Base-by-base conservation (phyloP, 2,888 invertebrate species). In the Elmis aenea region DNA sequence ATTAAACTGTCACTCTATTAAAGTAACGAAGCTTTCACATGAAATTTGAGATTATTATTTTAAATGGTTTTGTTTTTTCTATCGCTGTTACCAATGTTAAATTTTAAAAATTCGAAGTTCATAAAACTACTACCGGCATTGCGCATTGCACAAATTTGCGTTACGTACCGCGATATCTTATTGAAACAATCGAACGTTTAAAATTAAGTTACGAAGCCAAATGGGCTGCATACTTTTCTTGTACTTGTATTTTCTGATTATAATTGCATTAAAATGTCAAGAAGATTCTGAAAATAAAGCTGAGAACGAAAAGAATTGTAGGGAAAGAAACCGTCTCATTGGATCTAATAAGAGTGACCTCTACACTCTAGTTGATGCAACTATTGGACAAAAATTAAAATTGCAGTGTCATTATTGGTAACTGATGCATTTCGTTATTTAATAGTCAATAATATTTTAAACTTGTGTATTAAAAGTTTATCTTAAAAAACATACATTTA, bases 401-500 rank as follows among this genome's bases (percentile, higher is more conserved):
- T 54, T 75, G 37, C 65, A 71, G 47, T 75, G 74, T 52, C 68
- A 67, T 53, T 74, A 68, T 59, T 75, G 75, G 71, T 71, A 62
- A 33, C 8, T 6, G 18, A 6, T 6, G 8, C 8, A 6, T 18
- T 18, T 18, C 8, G 5, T 18, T 18, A 21, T 18, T 9, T 13
- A 13, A n/a, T n/a, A 13, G 4, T 9, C 31, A 14, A 26, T 33
- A 23, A 9, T 11, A 36, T 9, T 16, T 25, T 3, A 32, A 26
- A 23, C 5, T 15, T 5, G 28, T 26, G 10, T 13, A 24, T 16
- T 26, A 26, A 23, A 11, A 11, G 21, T 13, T 5, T 9, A n/a
- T 22, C 11, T 3, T 22, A 10, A 6, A 3, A 4, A 9, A 2
- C 8, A 22, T 22, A 11, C 9, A n/a, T n/a, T n/a, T n/a, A n/a